These are phyloP conservation scores for Abrostola tripartita DNA, from an alignment of 2,888 invertebrate genomes.

Conservation along the genomic window DNA sequence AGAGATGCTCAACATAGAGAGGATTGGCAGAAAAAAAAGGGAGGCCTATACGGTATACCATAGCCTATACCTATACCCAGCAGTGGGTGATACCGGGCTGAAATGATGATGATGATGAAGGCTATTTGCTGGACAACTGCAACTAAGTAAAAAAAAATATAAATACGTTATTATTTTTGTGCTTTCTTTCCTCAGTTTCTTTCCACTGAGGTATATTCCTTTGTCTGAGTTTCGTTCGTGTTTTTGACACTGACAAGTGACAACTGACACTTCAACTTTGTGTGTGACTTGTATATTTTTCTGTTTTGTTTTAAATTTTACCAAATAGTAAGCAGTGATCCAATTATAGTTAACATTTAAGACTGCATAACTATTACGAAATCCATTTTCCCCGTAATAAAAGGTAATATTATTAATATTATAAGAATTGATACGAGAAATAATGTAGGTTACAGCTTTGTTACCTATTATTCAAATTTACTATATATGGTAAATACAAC, in stretches of 20 bases:
- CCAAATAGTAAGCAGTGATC: slow-evolving; percentile 21
- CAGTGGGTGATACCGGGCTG: too few relatives aligned
- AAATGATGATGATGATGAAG: too few relatives aligned
- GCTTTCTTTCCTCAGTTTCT: too few relatives aligned
- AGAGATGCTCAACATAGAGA: too few relatives aligned
- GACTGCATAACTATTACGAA: background rate
- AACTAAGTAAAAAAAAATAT: too few relatives aligned
- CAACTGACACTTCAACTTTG: slow-evolving; percentile 5
- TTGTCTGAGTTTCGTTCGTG: too few relatives aligned
- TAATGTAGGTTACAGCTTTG: background rate
- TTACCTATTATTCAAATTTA: background rate
- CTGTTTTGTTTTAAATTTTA: slow-evolving; percentile 52
- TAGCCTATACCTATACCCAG: too few relatives aligned
- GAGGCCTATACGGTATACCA: too few relatives aligned
- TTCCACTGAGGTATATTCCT: too few relatives aligned
- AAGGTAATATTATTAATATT: slow-evolving; percentile 22
- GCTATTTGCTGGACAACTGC: too few relatives aligned
- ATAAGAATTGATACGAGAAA: background rate
- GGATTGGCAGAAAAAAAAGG: too few relatives aligned
- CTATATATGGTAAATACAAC: background rate
- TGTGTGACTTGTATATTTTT: slow-evolving; percentile 57
- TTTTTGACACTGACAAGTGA: background rate
- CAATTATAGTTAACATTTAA: slow-evolving; percentile 15
- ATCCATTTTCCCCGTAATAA: background rate
- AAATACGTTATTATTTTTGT: too few relatives aligned